These are phyloP conservation scores for Macropus fuliginosus DNA, from an alignment of 2,797 vertebrate species.

Conservation along the genomic window DNA sequence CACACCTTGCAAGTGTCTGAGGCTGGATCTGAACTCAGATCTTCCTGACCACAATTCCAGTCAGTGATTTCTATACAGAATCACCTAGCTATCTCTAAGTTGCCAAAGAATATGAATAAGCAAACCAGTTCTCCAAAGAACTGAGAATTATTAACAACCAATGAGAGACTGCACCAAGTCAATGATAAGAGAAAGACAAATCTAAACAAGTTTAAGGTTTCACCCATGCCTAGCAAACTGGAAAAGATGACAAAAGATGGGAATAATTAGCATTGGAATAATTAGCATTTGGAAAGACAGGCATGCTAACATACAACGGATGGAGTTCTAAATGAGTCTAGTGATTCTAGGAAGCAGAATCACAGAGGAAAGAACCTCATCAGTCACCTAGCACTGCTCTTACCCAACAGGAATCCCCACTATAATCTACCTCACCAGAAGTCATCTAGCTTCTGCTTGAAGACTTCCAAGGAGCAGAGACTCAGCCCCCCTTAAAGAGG, in stretches of 20 bases:
- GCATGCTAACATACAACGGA: neutral
- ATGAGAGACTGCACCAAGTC: neutral
- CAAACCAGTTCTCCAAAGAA: neutral
- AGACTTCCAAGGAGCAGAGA: neutral
- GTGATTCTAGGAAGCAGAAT: neutral
- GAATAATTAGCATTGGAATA: neutral
- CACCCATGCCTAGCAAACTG: neutral
- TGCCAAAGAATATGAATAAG: neutral
- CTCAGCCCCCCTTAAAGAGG: neutral
- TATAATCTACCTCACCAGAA: neutral
- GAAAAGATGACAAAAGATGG: neutral
- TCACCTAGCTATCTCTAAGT: neutral
- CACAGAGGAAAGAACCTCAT: neutral
- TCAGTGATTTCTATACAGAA: neutral
- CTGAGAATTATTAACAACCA: neutral
- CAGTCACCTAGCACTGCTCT: neutral
- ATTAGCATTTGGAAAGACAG: neutral
- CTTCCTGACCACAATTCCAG: neutral
- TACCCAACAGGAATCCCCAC: neutral
- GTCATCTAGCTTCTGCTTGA: neutral
- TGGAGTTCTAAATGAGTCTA: neutral
- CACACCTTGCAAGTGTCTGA: neutral
- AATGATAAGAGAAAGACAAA: neutral
- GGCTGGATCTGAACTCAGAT: neutral
- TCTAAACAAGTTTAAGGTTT: neutral